Evolutionary conservation across 2,888 invertebrate species (phyloP), one percentile per base, ranked within the genome.

Genomic region (Galeruca laticollis): DNA sequence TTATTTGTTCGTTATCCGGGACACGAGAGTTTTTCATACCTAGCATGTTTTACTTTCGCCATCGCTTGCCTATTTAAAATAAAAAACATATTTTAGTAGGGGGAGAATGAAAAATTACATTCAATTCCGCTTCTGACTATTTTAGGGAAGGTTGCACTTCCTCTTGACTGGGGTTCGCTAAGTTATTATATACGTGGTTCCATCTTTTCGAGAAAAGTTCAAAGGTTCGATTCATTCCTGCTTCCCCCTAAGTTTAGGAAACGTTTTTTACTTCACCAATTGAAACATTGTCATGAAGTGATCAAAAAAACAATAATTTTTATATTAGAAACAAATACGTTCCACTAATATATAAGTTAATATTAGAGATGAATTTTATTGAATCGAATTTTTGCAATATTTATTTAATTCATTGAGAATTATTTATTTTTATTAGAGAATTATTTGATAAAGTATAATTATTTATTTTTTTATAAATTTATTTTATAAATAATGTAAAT

Each of bases 281-380:
- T 6, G 26, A 43, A 9, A 4, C 1, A 49, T 49, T 49, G 49
- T 21, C 49, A 51, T 21, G 49, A 51, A 51, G 20, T 18, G 20
- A 20, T 10, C 1, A 5, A 3, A 9, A 51, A 0, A 51, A 51
- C 20, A 51, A 51, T 51, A 51, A 51, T 51, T 20, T 40, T 51
- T 20, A 51, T 18, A 51, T 20, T 20, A 51, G 8, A 51, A 51
- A 20, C 49, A 51, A 18, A 51, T 51, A 51, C 49, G 49, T 51
- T 51, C 49, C 49, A 51, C 49, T 51, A 51, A 51, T 10, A n/a
- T 51, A 15, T 51, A 51, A 51, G 49, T 51, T 20, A 21, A 51
- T 20, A 51, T 4, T 51, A 51, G 49, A 51, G 18, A 51, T 2
- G 18, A 51, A 18, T 20, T 40, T 40, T 6, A 40, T 40, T 40